Percentiles rank a stretch among this genome's conserved stretches.
These are phyloP conservation scores for Bombus waltoni DNA, from an alignment of 1,140 invertebrate species.

Conservation along the genomic window DNA sequence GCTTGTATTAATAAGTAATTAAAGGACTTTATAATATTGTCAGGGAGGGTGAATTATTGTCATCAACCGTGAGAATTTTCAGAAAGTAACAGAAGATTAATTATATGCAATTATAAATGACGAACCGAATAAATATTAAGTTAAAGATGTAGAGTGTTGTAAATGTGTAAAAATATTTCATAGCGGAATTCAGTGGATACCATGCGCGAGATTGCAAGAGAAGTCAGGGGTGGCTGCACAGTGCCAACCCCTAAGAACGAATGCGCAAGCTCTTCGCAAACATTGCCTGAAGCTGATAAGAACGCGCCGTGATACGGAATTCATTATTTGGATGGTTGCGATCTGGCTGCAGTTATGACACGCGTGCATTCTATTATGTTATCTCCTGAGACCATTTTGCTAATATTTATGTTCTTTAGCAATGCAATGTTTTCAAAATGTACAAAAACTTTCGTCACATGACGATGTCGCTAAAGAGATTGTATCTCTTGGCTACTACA, in stretches of 20 bases:
- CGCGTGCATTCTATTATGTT: conserved; percentile 54
- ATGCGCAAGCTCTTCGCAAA: conserved; percentile 72
- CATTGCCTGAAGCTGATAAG: conserved; percentile 73
- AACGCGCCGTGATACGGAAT: conserved; percentile 74
- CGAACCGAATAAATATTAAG: neutral
- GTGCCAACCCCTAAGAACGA: conserved; percentile 65
- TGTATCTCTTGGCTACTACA: too few species aligned
- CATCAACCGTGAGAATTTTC: neutral
- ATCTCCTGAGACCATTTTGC: conserved; percentile 32
- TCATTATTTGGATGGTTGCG: conserved; percentile 71
- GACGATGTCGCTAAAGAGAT: too few species aligned
- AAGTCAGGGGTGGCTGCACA: conserved; percentile 32
- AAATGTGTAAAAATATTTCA: neutral
- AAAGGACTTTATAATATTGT: neutral
- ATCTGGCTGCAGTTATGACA: conserved; percentile 73
- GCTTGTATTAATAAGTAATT: conserved; percentile 32
- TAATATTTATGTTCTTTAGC: too few species aligned
- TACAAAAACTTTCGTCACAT: too few species aligned
- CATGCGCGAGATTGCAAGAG: conserved; percentile 42
- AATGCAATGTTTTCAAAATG: too few species aligned
- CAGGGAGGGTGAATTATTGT: neutral
- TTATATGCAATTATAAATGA: too few species aligned
- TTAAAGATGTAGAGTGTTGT: neutral
- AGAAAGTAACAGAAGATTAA: neutral
- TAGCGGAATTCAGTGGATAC: neutral